phyloP scores from a whole-genome alignment of 2,113 vertebrate genomes.

The Planiliza haematocheilus region DNA sequence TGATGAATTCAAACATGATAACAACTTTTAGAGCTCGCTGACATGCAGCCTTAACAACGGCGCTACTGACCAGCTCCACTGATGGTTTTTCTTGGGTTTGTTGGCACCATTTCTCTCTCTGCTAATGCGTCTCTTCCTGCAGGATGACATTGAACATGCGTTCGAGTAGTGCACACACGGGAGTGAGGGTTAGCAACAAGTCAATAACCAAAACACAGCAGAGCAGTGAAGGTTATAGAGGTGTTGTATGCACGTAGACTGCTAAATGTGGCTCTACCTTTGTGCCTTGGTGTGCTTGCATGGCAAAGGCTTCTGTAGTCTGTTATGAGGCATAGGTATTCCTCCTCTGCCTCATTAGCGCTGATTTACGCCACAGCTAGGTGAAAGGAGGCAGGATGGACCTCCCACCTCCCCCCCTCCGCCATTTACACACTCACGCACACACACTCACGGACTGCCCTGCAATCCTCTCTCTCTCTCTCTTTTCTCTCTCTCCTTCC shows the following conservation, averaged over 20 bases:
- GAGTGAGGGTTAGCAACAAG: constrained; percentile 77
- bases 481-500: constrained; percentile 47
- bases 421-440: constrained; percentile 50
- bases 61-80: constrained; percentile 34
- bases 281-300: constrained; percentile 50
- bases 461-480: constrained; percentile 38
- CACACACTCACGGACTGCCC: constrained; percentile 50
- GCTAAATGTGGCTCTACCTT: constrained; percentile 63
- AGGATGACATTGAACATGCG: constrained; percentile 67
- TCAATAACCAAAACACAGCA: constrained; percentile 72
- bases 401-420: constrained; percentile 78
- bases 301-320: constrained; percentile 55
- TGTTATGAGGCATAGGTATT: constrained; percentile 75
- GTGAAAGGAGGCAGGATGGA: constrained; percentile 84
- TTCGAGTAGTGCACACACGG: constrained; percentile 45
- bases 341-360: constrained; percentile 90
- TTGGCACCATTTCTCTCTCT: constrained; percentile 36
- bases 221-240: constrained; percentile 67
- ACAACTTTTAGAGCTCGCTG: too few relatives aligned
- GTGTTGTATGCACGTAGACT: constrained; percentile 59
- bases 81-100: constrained; percentile 60
- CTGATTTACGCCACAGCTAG: constrained; percentile 91
- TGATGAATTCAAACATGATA: too few relatives aligned
- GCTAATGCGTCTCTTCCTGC: constrained; percentile 46
- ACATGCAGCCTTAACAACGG: constrained; percentile 16